Evolutionary conservation across 1,140 invertebrate species (phyloP), one percentile per base, ranked within the genome.

Genomic region (Aricia agestis): DNA sequence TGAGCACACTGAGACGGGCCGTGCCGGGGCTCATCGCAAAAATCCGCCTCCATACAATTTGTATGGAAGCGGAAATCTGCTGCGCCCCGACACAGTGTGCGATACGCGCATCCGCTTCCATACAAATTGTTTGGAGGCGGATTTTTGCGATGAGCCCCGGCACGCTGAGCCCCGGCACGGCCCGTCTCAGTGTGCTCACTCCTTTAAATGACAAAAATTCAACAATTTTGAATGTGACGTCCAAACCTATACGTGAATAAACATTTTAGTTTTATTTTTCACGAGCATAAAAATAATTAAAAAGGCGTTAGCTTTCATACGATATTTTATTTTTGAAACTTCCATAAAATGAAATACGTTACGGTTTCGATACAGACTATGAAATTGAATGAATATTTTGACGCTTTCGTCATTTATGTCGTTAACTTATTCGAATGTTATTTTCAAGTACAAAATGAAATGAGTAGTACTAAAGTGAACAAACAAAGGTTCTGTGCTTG

Each of bases 401-500:
- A 52, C 45, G 13, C 45, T 52, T 15, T 52, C 0, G 45, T 52
- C 45, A 52, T 52, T 36, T 52, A 13, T 52, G 9, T 52, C 10
- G 13, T 15, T 52, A 36, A 36, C 6, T 52, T 52, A 52, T 52
- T 52, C 10, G 36, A 36, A 36, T 0, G 13, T 52, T 9, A 9
- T 45, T 18, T 41, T 69, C 61, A 69, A 15, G 68, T 69, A 19
- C 13, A 75, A 76, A 79, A 82, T 41, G 80, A 74, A 13, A 87
- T 32, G 57, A 88, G 72, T 42, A 74, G 68, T 66, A 78, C 59
- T 18, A 83, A 66, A 31, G 71, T 75, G 71, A 83, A 42, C 74
- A 89, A 73, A 75, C 72, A 78, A 25, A 85, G 70, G 36, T 76
- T 82, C 58, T 82, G 75, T 17, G 83, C 76, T 59, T 86, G 81